Percentiles rank a stretch among this genome's conserved stretches.
phyloP scores from a whole-genome alignment of 2,113 vertebrate genomes.

The Cyphomyrus discorhynchus region DNA sequence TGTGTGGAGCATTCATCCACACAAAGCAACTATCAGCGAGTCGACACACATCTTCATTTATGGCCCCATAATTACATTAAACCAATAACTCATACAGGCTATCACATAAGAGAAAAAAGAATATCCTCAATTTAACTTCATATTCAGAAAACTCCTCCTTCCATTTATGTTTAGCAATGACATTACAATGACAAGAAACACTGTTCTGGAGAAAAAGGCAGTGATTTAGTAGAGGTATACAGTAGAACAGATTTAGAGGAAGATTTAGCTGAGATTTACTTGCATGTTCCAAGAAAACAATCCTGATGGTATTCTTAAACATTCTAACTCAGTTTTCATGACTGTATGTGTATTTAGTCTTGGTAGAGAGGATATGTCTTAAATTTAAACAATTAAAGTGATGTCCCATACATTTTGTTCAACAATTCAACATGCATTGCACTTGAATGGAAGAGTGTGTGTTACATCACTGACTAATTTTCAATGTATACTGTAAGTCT shows the following conservation, averaged over 20 bases:
- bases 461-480: not conserved
- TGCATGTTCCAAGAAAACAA: not conserved
- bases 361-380: not conserved
- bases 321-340: not conserved
- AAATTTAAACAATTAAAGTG: not conserved
- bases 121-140: not conserved
- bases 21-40: not conserved
- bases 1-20: slow-evolving; percentile 14
- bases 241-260: not conserved
- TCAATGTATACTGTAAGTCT: not conserved
- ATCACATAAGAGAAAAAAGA: not conserved
- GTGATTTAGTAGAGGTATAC: not conserved
- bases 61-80: not conserved
- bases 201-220: not conserved
- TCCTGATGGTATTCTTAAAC: not conserved
- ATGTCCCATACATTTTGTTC: not conserved
- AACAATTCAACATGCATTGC: not conserved
- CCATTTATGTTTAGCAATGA: not conserved
- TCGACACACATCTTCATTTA: not conserved
- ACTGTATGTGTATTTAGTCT: not conserved
- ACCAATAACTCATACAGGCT: not conserved
- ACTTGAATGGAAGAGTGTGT: not conserved
- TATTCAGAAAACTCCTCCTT: not conserved
- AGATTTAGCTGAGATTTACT: not conserved
- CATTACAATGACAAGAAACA: not conserved